Evolutionary conservation across 2,113 vertebrate species (phyloP).

Genomic region (Nothocercus nigrocapillus): DNA sequence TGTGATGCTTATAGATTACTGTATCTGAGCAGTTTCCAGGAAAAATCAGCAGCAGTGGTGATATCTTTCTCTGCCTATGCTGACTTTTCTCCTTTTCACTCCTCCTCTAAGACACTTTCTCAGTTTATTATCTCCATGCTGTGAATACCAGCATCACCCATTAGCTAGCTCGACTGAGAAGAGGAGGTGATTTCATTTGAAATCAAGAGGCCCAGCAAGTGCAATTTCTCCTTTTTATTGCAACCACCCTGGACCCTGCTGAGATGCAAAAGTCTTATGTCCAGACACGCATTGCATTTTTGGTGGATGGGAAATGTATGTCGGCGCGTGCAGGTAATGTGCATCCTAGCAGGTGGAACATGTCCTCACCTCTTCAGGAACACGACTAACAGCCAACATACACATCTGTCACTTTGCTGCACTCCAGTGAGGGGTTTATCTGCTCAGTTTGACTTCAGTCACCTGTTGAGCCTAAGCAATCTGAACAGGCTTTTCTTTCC

Average conservation of each 20-base stretch:
- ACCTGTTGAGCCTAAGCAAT: background rate
- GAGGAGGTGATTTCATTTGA: background rate
- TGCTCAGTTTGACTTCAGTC: background rate
- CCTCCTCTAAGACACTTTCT: background rate
- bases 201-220: background rate
- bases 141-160: background rate
- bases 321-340: rapidly evolving
- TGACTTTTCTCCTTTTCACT: background rate
- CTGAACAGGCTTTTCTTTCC: background rate
- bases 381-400: background rate
- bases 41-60: background rate
- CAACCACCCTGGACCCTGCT: rapidly evolving
- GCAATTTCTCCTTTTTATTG: background rate
- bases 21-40: background rate
- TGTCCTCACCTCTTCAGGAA: rapidly evolving
- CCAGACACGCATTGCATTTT: rapidly evolving
- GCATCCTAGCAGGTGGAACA: rapidly evolving
- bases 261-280: background rate
- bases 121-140: background rate
- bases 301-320: background rate
- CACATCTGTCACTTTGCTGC: background rate
- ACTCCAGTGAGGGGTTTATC: background rate
- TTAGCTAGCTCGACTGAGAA: background rate
- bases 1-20: background rate
- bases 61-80: background rate